Evolutionary conservation across 2,113 vertebrate genomes (phyloP).

Genomic region (Motacilla tschutschensis): DNA sequence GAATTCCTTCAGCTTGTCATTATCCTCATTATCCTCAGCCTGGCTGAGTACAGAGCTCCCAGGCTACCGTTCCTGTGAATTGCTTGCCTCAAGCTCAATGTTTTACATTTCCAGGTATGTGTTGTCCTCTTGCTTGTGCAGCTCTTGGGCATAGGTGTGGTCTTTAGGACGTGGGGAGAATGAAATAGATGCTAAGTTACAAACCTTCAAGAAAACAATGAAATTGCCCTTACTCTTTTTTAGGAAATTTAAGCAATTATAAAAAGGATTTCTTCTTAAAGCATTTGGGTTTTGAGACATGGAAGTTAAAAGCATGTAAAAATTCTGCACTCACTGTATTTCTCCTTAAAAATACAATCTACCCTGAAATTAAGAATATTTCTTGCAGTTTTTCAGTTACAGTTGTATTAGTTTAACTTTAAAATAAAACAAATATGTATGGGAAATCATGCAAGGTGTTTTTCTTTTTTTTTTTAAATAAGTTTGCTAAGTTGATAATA

Average conservation of each 20-base stretch:
- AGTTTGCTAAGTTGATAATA: conserved; percentile 15
- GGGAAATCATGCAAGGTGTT: background rate
- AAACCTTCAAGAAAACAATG: background rate
- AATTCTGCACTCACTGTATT: background rate
- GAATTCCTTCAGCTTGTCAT: background rate
- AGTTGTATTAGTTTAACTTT: background rate
- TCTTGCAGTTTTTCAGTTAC: conserved; percentile 26
- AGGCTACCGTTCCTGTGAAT: background rate
- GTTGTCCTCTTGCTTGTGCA: background rate
- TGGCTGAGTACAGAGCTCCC: background rate
- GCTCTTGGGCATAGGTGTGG: background rate
- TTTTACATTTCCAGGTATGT: background rate
- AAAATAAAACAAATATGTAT: conserved; percentile 14
- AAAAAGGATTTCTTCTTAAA: background rate
- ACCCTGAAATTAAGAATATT: background rate
- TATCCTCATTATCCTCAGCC: background rate
- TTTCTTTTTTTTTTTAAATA: background rate
- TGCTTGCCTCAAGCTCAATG: fast-evolving
- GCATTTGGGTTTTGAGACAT: background rate
- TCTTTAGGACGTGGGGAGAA: background rate
- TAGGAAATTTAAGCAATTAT: background rate
- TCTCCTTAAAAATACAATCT: background rate
- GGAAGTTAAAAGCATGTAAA: background rate
- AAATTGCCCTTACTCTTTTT: background rate
- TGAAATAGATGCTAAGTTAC: background rate